Evolutionary conservation across 2,888 invertebrate species (phyloP).

Genomic region (Meteorus colon): DNA sequence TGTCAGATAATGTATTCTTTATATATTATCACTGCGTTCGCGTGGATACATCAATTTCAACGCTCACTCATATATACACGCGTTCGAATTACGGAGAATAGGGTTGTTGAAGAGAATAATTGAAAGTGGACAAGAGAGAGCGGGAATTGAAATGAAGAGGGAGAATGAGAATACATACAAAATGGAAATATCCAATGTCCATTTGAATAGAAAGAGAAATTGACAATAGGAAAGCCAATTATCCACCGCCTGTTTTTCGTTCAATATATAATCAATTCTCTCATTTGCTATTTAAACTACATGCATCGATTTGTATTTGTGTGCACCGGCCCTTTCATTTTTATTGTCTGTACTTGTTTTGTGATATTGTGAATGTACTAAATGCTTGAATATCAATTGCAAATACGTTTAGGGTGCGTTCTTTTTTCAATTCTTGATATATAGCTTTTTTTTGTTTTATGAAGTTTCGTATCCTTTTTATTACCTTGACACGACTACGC

Average conservation of each 20-base stretch:
- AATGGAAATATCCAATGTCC: slow-evolving; percentile 38
- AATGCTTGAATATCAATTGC: slow-evolving; percentile 27
- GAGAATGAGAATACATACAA: slow-evolving; percentile 25
- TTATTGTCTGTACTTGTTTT: slow-evolving; percentile 1
- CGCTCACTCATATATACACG: background rate
- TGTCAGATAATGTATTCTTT: background rate
- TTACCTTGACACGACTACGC: slow-evolving; percentile 68
- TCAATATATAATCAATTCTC: slow-evolving; percentile 36
- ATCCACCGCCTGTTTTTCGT: slow-evolving; percentile 34
- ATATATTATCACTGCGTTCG: background rate
- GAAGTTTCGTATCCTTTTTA: background rate
- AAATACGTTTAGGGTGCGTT: background rate
- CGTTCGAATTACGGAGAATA: slow-evolving; percentile 20
- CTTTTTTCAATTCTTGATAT: background rate
- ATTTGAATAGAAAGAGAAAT: slow-evolving; percentile 35
- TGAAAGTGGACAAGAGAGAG: slow-evolving; percentile 26
- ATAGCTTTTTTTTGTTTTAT: background rate
- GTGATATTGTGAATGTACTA: slow-evolving; percentile 21
- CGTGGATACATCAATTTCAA: background rate
- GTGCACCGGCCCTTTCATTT: background rate
- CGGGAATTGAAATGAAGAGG: background rate
- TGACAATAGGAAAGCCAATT: slow-evolving; percentile 41
- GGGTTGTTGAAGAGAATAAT: slow-evolving; percentile 31
- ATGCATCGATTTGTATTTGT: background rate
- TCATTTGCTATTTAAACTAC: slow-evolving; percentile 6